Evolutionary conservation across 2,113 vertebrate species (phyloP).

Genomic region (Melanotaenia duboulayi): DNA sequence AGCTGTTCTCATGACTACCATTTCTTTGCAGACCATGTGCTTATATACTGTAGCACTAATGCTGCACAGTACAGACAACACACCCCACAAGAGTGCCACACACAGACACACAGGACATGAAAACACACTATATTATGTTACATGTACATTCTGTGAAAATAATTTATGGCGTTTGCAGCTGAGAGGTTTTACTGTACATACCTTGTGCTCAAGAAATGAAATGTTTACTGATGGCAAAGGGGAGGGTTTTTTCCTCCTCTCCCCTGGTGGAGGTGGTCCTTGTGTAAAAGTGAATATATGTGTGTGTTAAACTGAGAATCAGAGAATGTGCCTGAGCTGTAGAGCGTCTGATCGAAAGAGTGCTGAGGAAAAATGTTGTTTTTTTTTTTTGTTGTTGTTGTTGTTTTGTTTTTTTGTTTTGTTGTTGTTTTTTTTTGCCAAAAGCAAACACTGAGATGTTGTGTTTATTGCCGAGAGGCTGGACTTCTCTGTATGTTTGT

Average conservation of each 20-base stretch:
- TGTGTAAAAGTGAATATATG: slow-evolving; percentile 57
- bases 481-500: slow-evolving; percentile 66
- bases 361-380: slow-evolving; percentile 41
- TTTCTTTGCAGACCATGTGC: slow-evolving; percentile 61
- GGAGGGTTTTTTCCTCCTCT: slow-evolving; percentile 17
- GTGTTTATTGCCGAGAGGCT: slow-evolving; percentile 60
- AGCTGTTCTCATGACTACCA: slow-evolving; percentile 49
- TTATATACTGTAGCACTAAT: slow-evolving; percentile 66
- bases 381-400: background rate
- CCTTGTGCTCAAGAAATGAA: slow-evolving; percentile 60
- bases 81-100: slow-evolving; percentile 14
- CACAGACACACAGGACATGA: slow-evolving; percentile 32
- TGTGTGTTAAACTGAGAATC: slow-evolving; percentile 38
- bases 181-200: slow-evolving; percentile 76
- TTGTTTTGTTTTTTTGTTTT: background rate
- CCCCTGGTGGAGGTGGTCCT: slow-evolving; percentile 28
- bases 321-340: slow-evolving; percentile 24
- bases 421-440: slow-evolving; percentile 62
- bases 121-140: slow-evolving; percentile 39
- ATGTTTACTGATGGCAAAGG: slow-evolving; percentile 68
- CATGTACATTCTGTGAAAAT: slow-evolving; percentile 80
- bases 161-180: slow-evolving; percentile 81
- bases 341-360: slow-evolving; percentile 38
- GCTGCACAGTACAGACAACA: slow-evolving; percentile 51
- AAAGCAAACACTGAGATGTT: slow-evolving; percentile 72